These are phyloP conservation scores for Diarsia dahlii DNA, from an alignment of 2,888 invertebrate genomes.

Conservation along the genomic window DNA sequence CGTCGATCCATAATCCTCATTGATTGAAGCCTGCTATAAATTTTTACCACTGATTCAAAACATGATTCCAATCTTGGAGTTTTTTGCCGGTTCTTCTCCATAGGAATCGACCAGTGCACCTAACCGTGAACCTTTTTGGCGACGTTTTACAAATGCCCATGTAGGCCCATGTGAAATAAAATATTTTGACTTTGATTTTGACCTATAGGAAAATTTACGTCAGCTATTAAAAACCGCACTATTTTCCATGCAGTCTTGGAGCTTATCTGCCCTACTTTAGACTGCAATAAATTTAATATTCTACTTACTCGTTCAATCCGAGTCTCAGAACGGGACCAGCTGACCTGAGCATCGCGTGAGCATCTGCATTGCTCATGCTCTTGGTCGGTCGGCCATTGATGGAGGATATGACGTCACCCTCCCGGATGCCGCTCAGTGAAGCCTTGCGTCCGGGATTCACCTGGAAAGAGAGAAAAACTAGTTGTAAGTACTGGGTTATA, in stretches of 20 bases:
- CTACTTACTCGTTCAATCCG: slow-evolving; percentile 93
- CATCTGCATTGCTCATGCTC: slow-evolving; percentile 93
- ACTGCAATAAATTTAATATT: background rate
- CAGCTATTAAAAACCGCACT: background rate
- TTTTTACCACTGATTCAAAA: background rate
- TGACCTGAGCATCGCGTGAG: slow-evolving; percentile 93
- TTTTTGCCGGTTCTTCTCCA: too few species aligned
- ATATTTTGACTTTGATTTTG: too few species aligned
- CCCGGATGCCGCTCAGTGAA: slow-evolving; percentile 94
- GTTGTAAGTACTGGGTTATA: background rate
- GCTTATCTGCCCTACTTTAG: background rate
- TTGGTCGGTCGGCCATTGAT: slow-evolving; percentile 94
- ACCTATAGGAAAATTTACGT: too few species aligned
- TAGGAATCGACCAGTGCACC: too few species aligned
- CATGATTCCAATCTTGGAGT: background rate
- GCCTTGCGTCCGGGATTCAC: slow-evolving; percentile 97
- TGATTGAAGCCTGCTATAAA: too few species aligned
- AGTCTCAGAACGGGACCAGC: slow-evolving; percentile 93
- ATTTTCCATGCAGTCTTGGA: background rate
- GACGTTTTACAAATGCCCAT: too few species aligned
- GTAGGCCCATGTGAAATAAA: too few species aligned
- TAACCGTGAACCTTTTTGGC: too few species aligned
- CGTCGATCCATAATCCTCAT: too few species aligned
- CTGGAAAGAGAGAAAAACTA: slow-evolving; percentile 88
- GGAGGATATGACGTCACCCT: slow-evolving; percentile 95